Evolutionary conservation across 2,113 vertebrate species (phyloP).

Genomic region (Crotalus horridus): DNA sequence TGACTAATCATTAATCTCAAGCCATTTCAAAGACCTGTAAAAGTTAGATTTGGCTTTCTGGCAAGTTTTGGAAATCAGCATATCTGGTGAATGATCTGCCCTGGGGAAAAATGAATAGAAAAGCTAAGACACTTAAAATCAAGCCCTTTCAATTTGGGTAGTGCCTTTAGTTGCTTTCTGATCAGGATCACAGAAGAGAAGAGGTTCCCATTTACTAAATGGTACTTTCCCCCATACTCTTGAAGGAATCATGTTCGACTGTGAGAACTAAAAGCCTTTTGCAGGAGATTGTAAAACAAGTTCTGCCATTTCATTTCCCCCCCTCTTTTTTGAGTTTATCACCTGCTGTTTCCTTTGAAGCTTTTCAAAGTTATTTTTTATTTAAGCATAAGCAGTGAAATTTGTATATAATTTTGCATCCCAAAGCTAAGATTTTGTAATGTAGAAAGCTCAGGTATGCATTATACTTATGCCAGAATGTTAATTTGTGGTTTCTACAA

Average conservation of each 20-base stretch:
- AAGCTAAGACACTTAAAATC: not conserved
- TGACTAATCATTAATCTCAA: not conserved
- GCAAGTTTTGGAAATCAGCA: not conserved
- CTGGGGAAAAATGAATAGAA: not conserved
- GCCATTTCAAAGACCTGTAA: not conserved
- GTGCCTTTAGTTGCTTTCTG: not conserved
- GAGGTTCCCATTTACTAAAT: not conserved
- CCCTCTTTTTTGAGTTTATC: not conserved
- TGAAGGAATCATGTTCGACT: not conserved
- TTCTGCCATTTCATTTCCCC: not conserved
- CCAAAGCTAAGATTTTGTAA: not conserved
- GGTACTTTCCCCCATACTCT: not conserved
- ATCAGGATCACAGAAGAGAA: not conserved
- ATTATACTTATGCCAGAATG: not conserved
- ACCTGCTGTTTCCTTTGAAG: not conserved
- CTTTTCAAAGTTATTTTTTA: not conserved
- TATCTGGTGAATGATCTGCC: not conserved
- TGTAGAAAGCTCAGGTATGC: not conserved
- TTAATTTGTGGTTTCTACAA: not conserved
- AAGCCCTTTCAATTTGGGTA: not conserved
- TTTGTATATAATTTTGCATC: not conserved
- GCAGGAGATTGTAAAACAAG: not conserved
- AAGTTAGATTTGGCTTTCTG: not conserved
- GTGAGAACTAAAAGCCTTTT: not conserved
- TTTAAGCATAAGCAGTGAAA: not conserved